Evolutionary conservation across 2,797 vertebrate genomes (phyloP), one percentile per base, ranked within the genome.

Genomic region (Ctenochaetus hawaiiensis): DNA sequence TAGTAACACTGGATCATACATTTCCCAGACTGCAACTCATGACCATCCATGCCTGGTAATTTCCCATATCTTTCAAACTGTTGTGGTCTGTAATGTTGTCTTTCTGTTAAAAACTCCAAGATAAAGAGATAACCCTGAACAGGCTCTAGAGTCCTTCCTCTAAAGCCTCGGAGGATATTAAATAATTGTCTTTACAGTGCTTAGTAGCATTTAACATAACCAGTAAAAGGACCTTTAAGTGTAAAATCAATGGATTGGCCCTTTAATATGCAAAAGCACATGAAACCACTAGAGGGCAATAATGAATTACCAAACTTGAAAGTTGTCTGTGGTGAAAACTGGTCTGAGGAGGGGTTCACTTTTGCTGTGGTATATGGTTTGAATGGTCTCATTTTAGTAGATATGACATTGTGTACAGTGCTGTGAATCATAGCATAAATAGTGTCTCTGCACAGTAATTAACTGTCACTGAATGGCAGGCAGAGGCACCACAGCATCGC

Each of bases 221-320:
- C 12, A 26, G 39, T 43, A 7, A 66, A 34, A 12, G 63, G 66
- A 23, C n/a, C 39, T 9, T 41, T 12, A 59, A 11, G 8, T 4
- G n/a, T 11, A 0, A 51, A 18, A 49, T 52, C 2, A 47, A 34
- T 43, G 47, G 47, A 41, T 1, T 16, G 34, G 1, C 5, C 6
- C 44, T 83, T 77, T 70, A 43, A 72, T 67, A 57, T 78, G 65
- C 37, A 76, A 60, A 60, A 7, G 1, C 41, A 60, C 39, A 39
- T 14, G 13, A 20, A 51, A 59, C 89, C 92, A 91, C 86, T 62
- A 89, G 92, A 87, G 91, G 92, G 90, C 80, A 72, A 81, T 54
- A 30, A 84, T 65, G 68, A 72, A 61, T 43, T 80, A 58, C 17
- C 72, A 61, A 71, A 72, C 34, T 48, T 76, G 4, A 34, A 23